Conservation (phyloP, 2,797 vertebrate genomes). For the Acridotheres tristis region DNA sequence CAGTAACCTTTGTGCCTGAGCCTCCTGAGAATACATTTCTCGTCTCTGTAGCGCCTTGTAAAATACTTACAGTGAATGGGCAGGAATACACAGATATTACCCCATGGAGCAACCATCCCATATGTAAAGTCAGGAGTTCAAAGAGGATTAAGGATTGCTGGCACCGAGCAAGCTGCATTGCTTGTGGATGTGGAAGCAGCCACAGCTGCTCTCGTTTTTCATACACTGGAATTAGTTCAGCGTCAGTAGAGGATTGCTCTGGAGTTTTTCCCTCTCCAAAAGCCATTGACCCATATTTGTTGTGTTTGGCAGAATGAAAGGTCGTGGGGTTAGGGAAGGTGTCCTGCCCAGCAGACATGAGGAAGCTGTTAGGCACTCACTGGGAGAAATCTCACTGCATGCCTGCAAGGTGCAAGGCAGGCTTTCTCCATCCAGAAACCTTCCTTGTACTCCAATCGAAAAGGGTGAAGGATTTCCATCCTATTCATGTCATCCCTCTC, state of each 20-base stretch:
- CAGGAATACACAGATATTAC: constrained; percentile 44
- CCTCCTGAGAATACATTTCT: constrained; percentile 5
- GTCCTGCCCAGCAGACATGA: neutral
- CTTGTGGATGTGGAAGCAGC: constrained; percentile 50
- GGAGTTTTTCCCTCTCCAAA: constrained; percentile 21
- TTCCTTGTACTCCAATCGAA: neutral
- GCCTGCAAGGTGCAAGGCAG: neutral
- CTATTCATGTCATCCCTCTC: neutral
- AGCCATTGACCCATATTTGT: constrained; percentile 32
- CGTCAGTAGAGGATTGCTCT: neutral
- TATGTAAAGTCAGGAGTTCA: constrained; percentile 59
- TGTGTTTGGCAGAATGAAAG: constrained; percentile 3
- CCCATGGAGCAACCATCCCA: constrained; percentile 22
- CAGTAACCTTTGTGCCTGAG: constrained; percentile 30
- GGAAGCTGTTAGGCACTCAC: neutral
- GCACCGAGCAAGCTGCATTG: neutral
- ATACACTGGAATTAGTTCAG: constrained; percentile 40
- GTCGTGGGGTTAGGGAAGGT: neutral
- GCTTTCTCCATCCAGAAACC: neutral
- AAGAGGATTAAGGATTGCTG: constrained; percentile 63
- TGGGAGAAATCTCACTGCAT: neutral
- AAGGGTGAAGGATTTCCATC: neutral
- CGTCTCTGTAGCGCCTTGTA: neutral
- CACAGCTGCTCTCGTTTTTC: constrained; percentile 67
- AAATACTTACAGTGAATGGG: constrained; percentile 50